phyloP scores from a whole-genome alignment of 2,888 invertebrate species.

The Agrochola circellaris region DNA sequence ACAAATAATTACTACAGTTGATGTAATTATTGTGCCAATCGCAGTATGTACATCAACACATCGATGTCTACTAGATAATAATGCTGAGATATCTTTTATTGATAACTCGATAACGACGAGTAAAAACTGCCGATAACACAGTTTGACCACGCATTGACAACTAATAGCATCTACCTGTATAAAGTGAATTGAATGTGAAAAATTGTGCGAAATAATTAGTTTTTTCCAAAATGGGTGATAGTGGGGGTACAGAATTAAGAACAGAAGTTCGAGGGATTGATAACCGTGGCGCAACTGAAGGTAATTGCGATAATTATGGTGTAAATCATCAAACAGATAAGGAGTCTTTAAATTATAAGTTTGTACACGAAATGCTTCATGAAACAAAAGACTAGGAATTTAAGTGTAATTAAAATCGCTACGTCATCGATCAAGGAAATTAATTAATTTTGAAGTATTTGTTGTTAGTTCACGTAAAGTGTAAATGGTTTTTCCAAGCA shows the following conservation, averaged over 20 bases:
- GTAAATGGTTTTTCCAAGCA: not conserved
- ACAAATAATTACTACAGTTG: constrained; percentile 18
- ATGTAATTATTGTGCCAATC: constrained; percentile 60
- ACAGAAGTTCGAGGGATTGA: constrained; percentile 73
- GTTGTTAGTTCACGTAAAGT: not conserved
- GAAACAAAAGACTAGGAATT: constrained; percentile 22
- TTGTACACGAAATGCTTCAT: constrained; percentile 18
- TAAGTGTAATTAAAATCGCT: not conserved
- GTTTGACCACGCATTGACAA: constrained; percentile 76
- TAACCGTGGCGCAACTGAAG: constrained; percentile 78
- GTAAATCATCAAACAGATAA: constrained; percentile 30
- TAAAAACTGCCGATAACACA: constrained; percentile 76
- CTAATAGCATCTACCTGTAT: constrained; percentile 72
- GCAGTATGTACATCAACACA: constrained; percentile 58
- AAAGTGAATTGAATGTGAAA: constrained; percentile 47
- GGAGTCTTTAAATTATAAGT: constrained; percentile 1
- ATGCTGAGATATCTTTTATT: constrained; percentile 73
- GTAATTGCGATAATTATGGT: constrained; percentile 66
- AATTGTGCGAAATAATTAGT: not conserved
- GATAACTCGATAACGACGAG: constrained; percentile 78
- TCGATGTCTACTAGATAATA: constrained; percentile 71
- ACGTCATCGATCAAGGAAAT: not conserved
- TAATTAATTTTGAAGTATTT: not conserved
- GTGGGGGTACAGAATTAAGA: constrained; percentile 19
- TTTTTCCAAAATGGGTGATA: constrained; percentile 63